Conservation (phyloP, 1,140 invertebrate species). For the Holcopasites calliopsidis region DNA sequence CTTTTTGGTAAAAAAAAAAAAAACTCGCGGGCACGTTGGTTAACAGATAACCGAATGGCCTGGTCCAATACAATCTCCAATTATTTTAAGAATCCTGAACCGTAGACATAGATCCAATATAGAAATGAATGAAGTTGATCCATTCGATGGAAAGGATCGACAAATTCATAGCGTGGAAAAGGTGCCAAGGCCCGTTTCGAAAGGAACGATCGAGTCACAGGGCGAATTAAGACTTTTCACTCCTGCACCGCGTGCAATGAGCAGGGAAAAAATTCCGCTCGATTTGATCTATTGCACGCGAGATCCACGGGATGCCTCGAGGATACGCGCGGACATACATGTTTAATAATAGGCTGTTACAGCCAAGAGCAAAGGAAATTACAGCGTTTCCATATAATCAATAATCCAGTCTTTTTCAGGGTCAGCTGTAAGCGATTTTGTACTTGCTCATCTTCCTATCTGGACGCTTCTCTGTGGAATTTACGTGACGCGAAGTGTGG, state of each 20-base stretch:
- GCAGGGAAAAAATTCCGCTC: slow-evolving; percentile 17
- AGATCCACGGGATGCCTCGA: background rate
- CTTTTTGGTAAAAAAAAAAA: background rate
- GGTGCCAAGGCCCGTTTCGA: background rate
- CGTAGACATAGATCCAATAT: background rate
- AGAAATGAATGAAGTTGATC: background rate
- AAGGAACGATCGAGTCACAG: background rate
- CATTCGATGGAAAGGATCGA: background rate
- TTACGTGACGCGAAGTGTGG: background rate
- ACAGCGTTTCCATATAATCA: slow-evolving; percentile 38
- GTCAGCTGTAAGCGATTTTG: background rate
- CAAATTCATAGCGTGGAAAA: background rate
- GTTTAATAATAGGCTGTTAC: slow-evolving; percentile 42
- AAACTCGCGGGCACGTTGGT: no score
- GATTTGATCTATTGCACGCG: background rate
- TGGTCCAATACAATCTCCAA: background rate
- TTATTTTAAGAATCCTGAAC: no score
- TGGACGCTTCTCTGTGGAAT: background rate
- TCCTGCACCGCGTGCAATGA: background rate
- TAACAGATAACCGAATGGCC: background rate
- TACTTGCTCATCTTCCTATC: background rate
- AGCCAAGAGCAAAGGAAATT: slow-evolving; percentile 31
- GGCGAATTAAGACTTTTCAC: slow-evolving; percentile 1
- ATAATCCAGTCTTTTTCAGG: slow-evolving; percentile 31
- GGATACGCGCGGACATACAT: background rate